These are phyloP conservation scores for Epinotia brunnichana DNA, from an alignment of 2,888 invertebrate genomes.

Conservation along the genomic window DNA sequence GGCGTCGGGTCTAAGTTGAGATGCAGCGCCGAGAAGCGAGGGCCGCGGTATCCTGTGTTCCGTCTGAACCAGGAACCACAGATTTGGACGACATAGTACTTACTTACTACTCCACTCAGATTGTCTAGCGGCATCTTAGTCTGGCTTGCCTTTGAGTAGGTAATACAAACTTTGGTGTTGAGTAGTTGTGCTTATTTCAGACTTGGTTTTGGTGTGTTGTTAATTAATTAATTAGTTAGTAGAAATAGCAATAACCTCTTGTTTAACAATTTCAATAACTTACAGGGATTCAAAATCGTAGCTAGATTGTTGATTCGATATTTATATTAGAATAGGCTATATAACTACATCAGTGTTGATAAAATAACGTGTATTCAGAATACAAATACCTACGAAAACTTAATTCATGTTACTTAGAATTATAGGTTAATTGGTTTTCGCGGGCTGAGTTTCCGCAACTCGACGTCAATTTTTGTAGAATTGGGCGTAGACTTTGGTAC, in stretches of 20 bases:
- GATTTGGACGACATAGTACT: constrained; percentile 5
- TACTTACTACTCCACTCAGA: not conserved
- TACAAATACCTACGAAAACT: too few relatives aligned
- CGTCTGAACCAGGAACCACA: constrained; percentile 64
- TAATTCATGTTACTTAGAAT: too few relatives aligned
- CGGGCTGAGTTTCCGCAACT: too few relatives aligned
- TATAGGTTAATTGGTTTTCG: too few relatives aligned
- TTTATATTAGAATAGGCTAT: too few relatives aligned
- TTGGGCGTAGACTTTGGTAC: too few relatives aligned
- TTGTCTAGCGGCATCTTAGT: not conserved
- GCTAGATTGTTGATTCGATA: not conserved
- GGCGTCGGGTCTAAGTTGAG: constrained; percentile 51
- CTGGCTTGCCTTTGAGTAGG: not conserved
- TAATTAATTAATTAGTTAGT: too few relatives aligned
- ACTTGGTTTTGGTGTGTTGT: not conserved
- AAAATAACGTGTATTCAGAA: too few relatives aligned
- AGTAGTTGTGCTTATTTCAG: not conserved
- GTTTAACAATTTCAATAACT: not conserved
- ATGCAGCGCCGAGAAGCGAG: constrained; percentile 64
- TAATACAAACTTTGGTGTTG: not conserved
- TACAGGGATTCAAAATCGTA: not conserved
- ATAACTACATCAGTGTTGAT: too few relatives aligned
- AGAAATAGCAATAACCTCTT: not conserved
- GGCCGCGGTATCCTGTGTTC: constrained; percentile 72
- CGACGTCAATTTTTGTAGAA: too few relatives aligned